Evolutionary conservation across 2,113 vertebrate species (phyloP).

Genomic region (Callocephalon fimbriatum): DNA sequence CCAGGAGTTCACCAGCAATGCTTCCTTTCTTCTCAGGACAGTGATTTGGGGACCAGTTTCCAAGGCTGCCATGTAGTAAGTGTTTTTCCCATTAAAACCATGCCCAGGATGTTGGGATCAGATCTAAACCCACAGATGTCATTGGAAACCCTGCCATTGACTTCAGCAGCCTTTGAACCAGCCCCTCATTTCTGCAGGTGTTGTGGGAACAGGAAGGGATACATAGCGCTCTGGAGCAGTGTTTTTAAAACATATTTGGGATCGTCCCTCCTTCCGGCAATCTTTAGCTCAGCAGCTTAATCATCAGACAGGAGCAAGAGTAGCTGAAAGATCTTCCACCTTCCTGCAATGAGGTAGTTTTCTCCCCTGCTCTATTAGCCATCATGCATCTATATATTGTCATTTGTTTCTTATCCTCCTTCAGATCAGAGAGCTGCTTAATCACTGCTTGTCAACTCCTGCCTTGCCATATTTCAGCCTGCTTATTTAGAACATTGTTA

Average conservation of each 20-base stretch:
- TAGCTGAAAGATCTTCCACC: background rate
- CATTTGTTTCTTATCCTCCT: conserved; percentile 47
- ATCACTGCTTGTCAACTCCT: conserved; percentile 48
- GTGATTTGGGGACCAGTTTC: background rate
- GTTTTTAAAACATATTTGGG: background rate
- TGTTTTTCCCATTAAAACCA: background rate
- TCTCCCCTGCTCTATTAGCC: conserved; percentile 12
- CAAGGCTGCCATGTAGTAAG: background rate
- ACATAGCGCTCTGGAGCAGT: background rate
- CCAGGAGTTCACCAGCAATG: background rate
- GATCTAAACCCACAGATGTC: rapidly evolving
- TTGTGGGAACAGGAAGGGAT: background rate
- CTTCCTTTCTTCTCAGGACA: background rate
- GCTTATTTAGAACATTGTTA: conserved; percentile 39
- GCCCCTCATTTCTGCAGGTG: background rate
- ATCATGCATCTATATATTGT: background rate
- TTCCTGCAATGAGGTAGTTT: conserved; percentile 32
- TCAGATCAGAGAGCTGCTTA: conserved; percentile 46
- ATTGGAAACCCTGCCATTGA: background rate
- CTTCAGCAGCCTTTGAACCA: background rate
- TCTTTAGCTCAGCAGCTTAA: conserved; percentile 10
- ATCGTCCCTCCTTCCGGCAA: background rate
- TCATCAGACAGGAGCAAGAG: background rate
- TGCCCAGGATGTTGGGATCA: background rate
- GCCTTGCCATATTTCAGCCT: conserved; percentile 31